Percentiles rank a stretch among this genome's conserved stretches.
phyloP scores from a whole-genome alignment of 2,113 vertebrate genomes.

The Notarius quadriscutis region DNA sequence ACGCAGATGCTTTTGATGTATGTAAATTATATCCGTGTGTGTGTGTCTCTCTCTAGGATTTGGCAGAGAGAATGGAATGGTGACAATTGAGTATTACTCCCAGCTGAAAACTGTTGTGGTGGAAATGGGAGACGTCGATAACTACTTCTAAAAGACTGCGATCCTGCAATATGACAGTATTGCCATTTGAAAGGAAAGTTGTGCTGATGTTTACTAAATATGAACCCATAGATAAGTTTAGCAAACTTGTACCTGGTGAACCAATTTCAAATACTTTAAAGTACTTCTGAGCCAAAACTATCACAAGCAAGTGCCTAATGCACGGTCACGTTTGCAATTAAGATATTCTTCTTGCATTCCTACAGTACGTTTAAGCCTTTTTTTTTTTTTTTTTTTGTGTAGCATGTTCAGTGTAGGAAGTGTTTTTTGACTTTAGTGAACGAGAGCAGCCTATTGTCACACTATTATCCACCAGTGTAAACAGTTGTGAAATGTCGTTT shows the following conservation, averaged over 20 bases:
- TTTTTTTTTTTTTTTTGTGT: no score
- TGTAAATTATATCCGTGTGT: neutral
- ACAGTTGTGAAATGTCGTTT: neutral
- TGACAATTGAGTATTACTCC: conserved; percentile 88
- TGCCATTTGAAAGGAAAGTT: neutral
- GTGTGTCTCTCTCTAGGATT: conserved; percentile 75
- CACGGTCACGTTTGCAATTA: neutral
- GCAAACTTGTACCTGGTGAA: no score
- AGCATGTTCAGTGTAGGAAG: neutral
- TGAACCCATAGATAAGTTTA: neutral
- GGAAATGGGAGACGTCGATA: conserved; percentile 91
- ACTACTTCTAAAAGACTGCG: conserved; percentile 73
- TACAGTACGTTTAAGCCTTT: neutral
- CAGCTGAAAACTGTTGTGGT: conserved; percentile 94
- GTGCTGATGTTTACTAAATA: neutral
- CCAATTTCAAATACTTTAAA: neutral
- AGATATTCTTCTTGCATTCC: neutral
- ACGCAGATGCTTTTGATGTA: neutral
- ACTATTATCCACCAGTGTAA: neutral
- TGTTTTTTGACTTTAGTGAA: neutral
- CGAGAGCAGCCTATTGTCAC: neutral
- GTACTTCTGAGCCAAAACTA: neutral
- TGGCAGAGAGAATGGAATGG: conserved; percentile 90
- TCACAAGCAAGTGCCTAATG: neutral
- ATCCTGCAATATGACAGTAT: neutral